Percentiles rank a stretch among this genome's conserved stretches.
phyloP scores from a whole-genome alignment of 2,797 vertebrate species.

The Sebastes itinus region DNA sequence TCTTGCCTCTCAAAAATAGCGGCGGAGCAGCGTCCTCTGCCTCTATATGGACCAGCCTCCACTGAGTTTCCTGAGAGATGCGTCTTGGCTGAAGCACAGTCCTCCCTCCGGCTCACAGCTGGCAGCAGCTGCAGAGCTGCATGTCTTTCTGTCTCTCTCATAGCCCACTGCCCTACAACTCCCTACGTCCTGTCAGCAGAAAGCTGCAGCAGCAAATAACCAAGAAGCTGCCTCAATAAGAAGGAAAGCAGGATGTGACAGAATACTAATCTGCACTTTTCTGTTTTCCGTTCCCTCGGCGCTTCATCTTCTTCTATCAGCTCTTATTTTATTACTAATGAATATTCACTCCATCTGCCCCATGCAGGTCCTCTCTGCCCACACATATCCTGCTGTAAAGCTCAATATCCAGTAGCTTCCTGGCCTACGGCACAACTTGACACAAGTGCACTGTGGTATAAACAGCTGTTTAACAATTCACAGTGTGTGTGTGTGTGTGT shows the following conservation, averaged over 20 bases:
- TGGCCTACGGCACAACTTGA: conserved; percentile 40
- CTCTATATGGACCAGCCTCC: too few species aligned
- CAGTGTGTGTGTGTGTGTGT: not conserved
- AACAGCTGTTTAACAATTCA: conserved; percentile 39
- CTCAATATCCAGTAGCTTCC: conserved; percentile 44
- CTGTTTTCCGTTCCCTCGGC: not conserved
- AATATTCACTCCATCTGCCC: conserved; percentile 33
- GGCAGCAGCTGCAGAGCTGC: conserved; percentile 1
- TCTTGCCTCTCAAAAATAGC: too few species aligned
- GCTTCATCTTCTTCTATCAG: not conserved
- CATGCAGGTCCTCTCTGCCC: conserved; percentile 41
- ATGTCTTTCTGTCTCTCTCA: not conserved
- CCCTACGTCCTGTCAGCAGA: not conserved
- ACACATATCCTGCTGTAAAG: conserved; percentile 44
- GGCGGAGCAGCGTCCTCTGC: not conserved
- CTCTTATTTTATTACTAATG: conserved; percentile 19
- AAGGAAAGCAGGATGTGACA: conserved; percentile 3
- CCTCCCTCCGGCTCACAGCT: conserved; percentile 39
- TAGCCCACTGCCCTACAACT: conserved; percentile 40
- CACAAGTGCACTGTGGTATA: not conserved
- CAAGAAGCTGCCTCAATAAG: not conserved
- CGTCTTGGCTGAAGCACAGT: conserved; percentile 11
- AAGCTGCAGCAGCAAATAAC: not conserved
- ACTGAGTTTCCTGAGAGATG: conserved; percentile 4
- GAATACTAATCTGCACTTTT: not conserved